Evolutionary conservation across 2,888 invertebrate species (phyloP).

Genomic region (Troides helena): DNA sequence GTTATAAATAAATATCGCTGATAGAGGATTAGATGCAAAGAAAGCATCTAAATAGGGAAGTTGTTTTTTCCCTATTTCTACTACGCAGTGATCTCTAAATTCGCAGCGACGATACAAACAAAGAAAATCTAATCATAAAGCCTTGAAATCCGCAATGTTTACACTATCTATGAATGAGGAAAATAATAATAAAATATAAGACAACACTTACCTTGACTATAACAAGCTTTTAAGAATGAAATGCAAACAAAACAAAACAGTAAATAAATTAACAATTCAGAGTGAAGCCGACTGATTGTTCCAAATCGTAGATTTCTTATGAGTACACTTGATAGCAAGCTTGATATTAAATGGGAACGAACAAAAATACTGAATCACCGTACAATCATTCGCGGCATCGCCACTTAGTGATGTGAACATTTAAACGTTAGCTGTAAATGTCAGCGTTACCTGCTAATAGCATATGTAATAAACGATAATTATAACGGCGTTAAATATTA

Average conservation of each 20-base stretch:
- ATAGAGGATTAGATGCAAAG: background rate
- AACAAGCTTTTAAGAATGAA: conserved; percentile 3
- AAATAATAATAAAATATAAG: background rate
- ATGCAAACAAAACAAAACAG: background rate
- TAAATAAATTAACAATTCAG: background rate
- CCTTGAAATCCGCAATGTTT: conserved; percentile 6
- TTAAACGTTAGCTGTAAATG: background rate
- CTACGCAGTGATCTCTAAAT: conserved; percentile 8
- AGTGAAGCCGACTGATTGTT: background rate
- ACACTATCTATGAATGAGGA: conserved; percentile 1
- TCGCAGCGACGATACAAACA: conserved; percentile 16
- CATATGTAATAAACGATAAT: background rate
- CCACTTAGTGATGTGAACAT: conserved; percentile 8
- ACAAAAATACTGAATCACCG: conserved; percentile 26
- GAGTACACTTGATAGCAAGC: conserved; percentile 20
- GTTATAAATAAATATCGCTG: background rate
- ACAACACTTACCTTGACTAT: conserved; percentile 19
- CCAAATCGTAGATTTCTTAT: conserved; percentile 19
- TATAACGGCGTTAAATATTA: too few species aligned
- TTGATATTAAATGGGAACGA: conserved; percentile 23
- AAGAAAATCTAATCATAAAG: conserved; percentile 22
- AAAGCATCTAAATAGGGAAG: background rate
- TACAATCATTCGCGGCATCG: conserved; percentile 25
- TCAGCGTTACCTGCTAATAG: conserved; percentile 1
- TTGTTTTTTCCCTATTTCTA: conserved; percentile 1